Percentiles rank a stretch among this genome's conserved stretches.
Conservation (phyloP, 2,888 invertebrate genomes). For the Hermaeophaga mercurialis region DNA sequence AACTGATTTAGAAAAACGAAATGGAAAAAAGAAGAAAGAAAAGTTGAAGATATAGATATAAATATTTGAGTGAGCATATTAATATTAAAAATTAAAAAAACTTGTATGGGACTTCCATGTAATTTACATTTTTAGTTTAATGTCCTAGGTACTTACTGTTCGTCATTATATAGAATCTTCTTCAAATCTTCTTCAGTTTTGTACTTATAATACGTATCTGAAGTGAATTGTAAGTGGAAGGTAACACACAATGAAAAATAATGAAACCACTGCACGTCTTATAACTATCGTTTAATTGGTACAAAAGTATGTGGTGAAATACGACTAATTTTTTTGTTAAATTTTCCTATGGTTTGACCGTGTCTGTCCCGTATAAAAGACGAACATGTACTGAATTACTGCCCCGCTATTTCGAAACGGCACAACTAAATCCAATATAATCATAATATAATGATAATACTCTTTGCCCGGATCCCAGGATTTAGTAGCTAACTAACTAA, state of each 20-base stretch:
- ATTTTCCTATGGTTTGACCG: conserved; percentile 37
- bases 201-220: no score
- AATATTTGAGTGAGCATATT: no score
- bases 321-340: conserved; percentile 14
- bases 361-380: conserved; percentile 46
- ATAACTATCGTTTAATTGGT: conserved; percentile 30
- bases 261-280: background rate
- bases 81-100: no score
- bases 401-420: conserved; percentile 51
- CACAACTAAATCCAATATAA: conserved; percentile 58
- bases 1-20: no score
- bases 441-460: conserved; percentile 60
- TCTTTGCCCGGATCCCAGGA: conserved; percentile 58
- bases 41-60: no score
- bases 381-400: conserved; percentile 53
- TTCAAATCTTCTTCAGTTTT: no score
- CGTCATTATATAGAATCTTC: no score
- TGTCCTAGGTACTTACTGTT: no score
- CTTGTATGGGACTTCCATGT: no score
- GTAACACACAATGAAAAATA: background rate
- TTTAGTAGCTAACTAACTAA: conserved; percentile 56
- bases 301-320: conserved; percentile 9
- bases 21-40: no score
- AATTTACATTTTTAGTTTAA: no score
- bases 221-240: no score